phyloP scores from a whole-genome alignment of 2,113 vertebrate species.

The Corythornis vintsioides region DNA sequence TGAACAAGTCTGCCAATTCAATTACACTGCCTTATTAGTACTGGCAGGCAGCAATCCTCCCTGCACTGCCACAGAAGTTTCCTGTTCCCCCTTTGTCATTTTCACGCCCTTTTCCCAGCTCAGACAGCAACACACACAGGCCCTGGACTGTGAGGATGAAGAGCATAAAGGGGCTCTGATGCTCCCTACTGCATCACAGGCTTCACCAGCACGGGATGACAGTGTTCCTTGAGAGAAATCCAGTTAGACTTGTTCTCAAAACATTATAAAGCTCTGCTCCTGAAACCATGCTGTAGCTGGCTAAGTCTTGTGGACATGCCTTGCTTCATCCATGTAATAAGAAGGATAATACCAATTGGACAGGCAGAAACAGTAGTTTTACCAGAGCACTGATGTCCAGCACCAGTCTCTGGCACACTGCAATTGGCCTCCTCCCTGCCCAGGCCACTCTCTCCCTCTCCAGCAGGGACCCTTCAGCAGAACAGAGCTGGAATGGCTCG shows the following conservation, averaged over 20 bases:
- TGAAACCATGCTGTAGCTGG: neutral
- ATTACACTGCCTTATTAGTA: neutral
- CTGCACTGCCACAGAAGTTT: neutral
- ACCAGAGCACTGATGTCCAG: neutral
- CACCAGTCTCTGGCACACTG: neutral
- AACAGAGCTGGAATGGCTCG: accelerated
- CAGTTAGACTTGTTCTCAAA: neutral
- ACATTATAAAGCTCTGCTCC: neutral
- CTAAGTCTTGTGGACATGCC: neutral
- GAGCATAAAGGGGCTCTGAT: neutral
- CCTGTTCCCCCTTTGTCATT: neutral
- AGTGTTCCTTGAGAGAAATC: neutral
- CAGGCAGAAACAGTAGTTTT: neutral
- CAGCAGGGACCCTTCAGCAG: neutral
- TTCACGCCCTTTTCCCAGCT: neutral
- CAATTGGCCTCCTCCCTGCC: accelerated
- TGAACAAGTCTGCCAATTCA: neutral
- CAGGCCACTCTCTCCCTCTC: neutral
- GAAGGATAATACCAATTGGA: neutral
- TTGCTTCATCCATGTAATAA: neutral
- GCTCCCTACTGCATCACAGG: accelerated
- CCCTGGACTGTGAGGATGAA: neutral
- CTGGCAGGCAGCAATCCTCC: neutral
- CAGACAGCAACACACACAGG: accelerated
- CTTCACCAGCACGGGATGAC: neutral